Conservation (phyloP, 2,888 invertebrate species). For the Neoaliturus tenellus region DNA sequence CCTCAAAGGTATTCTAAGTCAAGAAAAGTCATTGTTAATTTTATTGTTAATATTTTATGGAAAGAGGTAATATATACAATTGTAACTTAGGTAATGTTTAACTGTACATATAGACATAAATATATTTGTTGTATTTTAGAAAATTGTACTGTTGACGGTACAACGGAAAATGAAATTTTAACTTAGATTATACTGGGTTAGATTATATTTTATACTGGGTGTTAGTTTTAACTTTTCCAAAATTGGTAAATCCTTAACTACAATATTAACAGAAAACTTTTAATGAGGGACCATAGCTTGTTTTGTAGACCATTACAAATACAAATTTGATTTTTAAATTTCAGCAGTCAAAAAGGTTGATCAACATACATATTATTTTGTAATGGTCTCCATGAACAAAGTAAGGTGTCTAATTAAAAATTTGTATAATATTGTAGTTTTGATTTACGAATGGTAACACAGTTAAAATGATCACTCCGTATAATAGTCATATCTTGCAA, state of each 20-base stretch:
- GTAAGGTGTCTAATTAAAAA: too few species aligned
- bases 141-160: background rate
- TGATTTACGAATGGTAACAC: too few species aligned
- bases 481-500: too few species aligned
- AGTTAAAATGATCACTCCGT: too few species aligned
- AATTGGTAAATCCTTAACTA: background rate
- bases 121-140: background rate
- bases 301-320: background rate
- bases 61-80: background rate
- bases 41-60: constrained; percentile 29
- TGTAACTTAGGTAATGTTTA: background rate
- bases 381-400: too few species aligned
- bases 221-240: too few species aligned
- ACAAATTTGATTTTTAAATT: background rate
- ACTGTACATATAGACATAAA: background rate
- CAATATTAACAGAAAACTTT: background rate
- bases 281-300: background rate
- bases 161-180: background rate
- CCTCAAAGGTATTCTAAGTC: constrained; percentile 49
- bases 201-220: too few species aligned
- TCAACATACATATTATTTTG: too few species aligned
- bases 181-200: too few species aligned
- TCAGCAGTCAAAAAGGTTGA: too few species aligned
- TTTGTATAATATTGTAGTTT: too few species aligned
- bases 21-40: constrained; percentile 14